phyloP scores from a whole-genome alignment of 2,888 invertebrate genomes.

The Odontothrips loti region DNA sequence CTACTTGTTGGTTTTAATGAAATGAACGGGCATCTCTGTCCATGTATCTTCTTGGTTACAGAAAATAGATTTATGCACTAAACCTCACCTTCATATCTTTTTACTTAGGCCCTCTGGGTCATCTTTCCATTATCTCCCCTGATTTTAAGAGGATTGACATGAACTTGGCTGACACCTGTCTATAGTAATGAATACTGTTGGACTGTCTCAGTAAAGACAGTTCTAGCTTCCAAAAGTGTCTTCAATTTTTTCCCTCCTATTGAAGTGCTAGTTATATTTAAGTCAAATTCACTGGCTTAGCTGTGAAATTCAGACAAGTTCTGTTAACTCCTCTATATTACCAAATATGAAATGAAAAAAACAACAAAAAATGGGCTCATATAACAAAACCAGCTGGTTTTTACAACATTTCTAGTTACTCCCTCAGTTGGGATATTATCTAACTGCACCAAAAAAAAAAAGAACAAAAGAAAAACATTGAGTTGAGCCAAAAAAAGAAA shows the following conservation, averaged over 20 bases:
- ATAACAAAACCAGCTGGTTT: not conserved
- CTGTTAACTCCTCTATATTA: not conserved
- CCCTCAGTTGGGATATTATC: too few species aligned
- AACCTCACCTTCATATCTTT: not conserved
- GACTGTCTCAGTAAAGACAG: too few species aligned
- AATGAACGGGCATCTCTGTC: not conserved
- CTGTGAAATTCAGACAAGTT: too few species aligned
- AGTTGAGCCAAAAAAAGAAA: not conserved
- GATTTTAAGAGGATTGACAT: not conserved
- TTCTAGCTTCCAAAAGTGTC: too few species aligned
- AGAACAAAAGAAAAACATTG: not conserved
- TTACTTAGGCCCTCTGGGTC: constrained; percentile 8
- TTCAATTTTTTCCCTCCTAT: too few species aligned
- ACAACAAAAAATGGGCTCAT: not conserved
- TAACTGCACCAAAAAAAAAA: not conserved
- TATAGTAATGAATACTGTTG: too few species aligned
- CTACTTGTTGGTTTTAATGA: not conserved
- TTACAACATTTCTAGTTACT: not conserved
- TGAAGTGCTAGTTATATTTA: too few species aligned
- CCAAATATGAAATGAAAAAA: not conserved
- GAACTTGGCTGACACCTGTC: not conserved
- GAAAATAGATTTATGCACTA: not conserved
- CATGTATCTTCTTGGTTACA: not conserved
- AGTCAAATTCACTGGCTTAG: too few species aligned
- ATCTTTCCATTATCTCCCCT: not conserved